Conservation (phyloP, 2,113 vertebrate species). For the Corythoichthys haematopterus region DNA sequence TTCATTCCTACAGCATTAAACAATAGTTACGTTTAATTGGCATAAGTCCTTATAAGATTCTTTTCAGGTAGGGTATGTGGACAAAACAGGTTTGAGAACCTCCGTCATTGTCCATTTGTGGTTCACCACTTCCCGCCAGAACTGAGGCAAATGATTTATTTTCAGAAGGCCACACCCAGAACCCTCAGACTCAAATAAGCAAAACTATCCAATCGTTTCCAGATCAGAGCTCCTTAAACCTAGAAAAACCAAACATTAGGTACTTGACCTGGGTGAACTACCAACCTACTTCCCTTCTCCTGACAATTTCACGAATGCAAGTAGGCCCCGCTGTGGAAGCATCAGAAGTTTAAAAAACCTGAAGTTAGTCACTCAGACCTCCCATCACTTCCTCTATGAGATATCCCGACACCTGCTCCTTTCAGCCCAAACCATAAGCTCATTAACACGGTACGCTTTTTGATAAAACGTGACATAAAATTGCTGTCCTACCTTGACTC, state of each 20-base stretch:
- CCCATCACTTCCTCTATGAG: conserved; percentile 14
- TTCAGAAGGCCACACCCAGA: conserved; percentile 71
- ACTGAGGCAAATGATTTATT: conserved; percentile 36
- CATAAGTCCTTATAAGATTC: neutral
- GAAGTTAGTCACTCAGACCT: conserved; percentile 32
- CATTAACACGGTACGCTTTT: neutral
- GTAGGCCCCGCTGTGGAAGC: conserved; percentile 23
- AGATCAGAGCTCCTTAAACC: neutral
- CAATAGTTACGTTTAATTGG: too few relatives aligned
- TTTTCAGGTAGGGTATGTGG: neutral
- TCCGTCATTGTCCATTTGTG: conserved; percentile 9
- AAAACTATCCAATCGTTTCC: conserved; percentile 14
- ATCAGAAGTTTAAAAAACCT: conserved; percentile 55
- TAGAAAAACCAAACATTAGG: neutral
- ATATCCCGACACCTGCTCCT: neutral
- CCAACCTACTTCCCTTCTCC: neutral
- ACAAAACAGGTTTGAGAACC: neutral
- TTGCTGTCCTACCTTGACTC: conserved; percentile 65
- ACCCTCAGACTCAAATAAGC: conserved; percentile 29
- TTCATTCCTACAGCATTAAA: neutral
- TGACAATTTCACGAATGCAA: conserved; percentile 32
- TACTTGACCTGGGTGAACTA: neutral
- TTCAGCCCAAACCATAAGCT: neutral
- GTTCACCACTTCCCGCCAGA: conserved; percentile 54
- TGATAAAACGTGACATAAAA: neutral